Percentiles rank a stretch among this genome's conserved stretches.
phyloP scores from a whole-genome alignment of 2,888 invertebrate genomes.

The Uloborus plumipes region DNA sequence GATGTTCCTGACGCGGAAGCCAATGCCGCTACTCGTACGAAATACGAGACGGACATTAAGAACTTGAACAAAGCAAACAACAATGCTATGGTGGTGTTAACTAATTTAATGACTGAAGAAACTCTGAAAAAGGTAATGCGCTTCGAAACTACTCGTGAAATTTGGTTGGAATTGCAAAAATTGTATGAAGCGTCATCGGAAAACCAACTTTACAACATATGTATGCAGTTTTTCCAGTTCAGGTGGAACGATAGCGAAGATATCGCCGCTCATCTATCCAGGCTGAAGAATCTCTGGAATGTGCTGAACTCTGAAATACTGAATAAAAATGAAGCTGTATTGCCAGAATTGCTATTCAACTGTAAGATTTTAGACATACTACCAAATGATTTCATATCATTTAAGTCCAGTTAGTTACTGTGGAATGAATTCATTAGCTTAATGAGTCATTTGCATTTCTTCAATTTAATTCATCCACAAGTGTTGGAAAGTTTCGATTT shows the following conservation, averaged over 20 bases:
- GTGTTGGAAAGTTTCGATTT: no score
- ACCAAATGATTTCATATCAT: conserved; percentile 4
- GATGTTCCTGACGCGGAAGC: not conserved
- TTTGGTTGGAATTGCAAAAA: conserved; percentile 23
- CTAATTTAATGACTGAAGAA: conserved; percentile 33
- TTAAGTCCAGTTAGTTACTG: not conserved
- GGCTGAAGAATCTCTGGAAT: conserved; percentile 39
- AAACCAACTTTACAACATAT: conserved; percentile 41
- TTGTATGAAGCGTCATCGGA: conserved; percentile 41
- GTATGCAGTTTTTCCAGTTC: conserved; percentile 43
- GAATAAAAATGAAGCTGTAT: conserved; percentile 1
- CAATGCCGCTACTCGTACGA: not conserved
- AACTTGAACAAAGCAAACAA: not conserved
- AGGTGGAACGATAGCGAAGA: conserved; percentile 19
- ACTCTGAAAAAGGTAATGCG: conserved; percentile 22
- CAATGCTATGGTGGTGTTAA: conserved; percentile 7
- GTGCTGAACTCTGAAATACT: conserved; percentile 22
- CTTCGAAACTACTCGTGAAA: conserved; percentile 15
- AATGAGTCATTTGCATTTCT: no score
- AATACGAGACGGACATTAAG: not conserved
- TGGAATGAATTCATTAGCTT: no score
- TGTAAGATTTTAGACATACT: conserved; percentile 26
- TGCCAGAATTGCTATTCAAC: not conserved
- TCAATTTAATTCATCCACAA: no score
- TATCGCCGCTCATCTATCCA: conserved; percentile 35